Evolutionary conservation across 2,888 invertebrate species (phyloP).

Genomic region (Onchidella celtica): DNA sequence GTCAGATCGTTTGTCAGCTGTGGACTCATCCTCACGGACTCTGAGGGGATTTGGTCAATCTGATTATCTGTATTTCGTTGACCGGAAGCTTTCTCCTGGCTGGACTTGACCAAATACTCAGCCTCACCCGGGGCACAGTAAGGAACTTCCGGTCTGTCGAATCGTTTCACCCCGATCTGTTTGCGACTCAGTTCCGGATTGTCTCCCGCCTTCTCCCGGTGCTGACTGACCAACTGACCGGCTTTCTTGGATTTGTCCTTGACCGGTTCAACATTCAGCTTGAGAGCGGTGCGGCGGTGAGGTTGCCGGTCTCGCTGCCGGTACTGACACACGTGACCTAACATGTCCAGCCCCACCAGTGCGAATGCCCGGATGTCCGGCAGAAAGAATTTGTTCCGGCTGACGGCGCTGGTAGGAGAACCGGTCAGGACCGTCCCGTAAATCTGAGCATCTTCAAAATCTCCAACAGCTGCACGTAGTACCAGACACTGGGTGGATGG

Average conservation of each 20-base stretch:
- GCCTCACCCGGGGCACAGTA: conserved; percentile 46
- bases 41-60: background rate
- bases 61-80: too few relatives aligned
- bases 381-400: conserved; percentile 69
- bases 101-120: conserved; percentile 11
- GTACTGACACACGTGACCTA: conserved; percentile 67
- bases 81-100: too few relatives aligned
- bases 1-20: too few relatives aligned
- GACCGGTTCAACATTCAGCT: background rate
- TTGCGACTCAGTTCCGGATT: background rate
- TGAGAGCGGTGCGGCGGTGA: background rate
- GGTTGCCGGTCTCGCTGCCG: conserved; percentile 57
- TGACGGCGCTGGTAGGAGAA: conserved; percentile 59
- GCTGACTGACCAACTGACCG: background rate
- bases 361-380: conserved; percentile 74
- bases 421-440: conserved; percentile 71
- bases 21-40: background rate
- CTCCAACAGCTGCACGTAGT: conserved; percentile 70
- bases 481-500: conserved; percentile 73
- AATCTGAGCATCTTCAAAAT: conserved; percentile 71
- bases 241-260: background rate
- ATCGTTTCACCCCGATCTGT: background rate
- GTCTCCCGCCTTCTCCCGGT: background rate
- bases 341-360: conserved; percentile 68
- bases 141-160: conserved; percentile 6